These are phyloP conservation scores for Cynopterus brachyotis DNA, from an alignment of 2,113 vertebrate species.

Conservation along the genomic window DNA sequence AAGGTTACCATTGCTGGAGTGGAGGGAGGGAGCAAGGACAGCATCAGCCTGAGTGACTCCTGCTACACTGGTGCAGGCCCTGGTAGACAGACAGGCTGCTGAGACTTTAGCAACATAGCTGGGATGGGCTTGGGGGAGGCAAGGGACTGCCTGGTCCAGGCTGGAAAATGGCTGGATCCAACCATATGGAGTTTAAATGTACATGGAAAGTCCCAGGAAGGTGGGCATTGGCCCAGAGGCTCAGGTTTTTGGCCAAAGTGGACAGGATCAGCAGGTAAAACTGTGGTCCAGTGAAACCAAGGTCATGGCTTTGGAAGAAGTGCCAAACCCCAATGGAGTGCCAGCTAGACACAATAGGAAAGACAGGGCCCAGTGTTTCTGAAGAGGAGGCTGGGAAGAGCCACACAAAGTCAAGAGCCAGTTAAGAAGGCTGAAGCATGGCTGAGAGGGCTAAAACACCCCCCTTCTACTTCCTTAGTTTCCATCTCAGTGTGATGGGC, in stretches of 20 bases:
- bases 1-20: background rate
- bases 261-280: background rate
- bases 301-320: background rate
- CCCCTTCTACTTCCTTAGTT: fast-evolving
- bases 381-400: background rate
- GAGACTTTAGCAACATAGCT: background rate
- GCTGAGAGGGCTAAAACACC: fast-evolving
- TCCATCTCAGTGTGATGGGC: background rate
- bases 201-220: background rate
- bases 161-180: background rate
- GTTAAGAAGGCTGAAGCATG: background rate
- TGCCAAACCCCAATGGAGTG: background rate
- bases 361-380: too few species aligned
- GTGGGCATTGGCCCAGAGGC: background rate
- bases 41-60: background rate
- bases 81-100: background rate
- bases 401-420: background rate
- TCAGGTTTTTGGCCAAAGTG: background rate
- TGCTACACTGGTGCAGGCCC: background rate
- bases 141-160: background rate
- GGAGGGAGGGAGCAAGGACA: background rate
- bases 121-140: fast-evolving
- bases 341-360: background rate
- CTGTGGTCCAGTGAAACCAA: background rate
- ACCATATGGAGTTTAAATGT: too few species aligned